A percentile compares a stretch with the other conserved stretches of the same genome.
phyloP scores from a whole-genome alignment of 2,888 invertebrate species.

The Norana najaformis region DNA sequence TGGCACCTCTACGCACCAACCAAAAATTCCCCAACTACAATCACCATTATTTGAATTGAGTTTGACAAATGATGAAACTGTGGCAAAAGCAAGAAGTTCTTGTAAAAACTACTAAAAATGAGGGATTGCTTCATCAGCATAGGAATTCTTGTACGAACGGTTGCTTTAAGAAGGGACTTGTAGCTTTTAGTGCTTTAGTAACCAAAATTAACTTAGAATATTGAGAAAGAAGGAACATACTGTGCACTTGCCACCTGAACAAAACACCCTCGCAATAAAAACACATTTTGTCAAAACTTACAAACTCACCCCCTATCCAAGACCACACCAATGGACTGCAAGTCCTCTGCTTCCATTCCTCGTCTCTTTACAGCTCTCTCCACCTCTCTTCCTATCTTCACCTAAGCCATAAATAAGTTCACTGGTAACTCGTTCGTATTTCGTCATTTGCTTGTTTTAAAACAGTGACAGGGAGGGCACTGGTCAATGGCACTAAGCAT shows the following conservation, averaged over 20 bases:
- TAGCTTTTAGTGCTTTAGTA: background rate
- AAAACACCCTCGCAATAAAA: background rate
- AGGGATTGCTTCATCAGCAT: background rate
- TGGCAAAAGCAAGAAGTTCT: background rate
- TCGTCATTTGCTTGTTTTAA: too few species aligned
- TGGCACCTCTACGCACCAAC: too few species aligned
- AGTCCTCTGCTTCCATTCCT: background rate
- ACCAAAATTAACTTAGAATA: background rate
- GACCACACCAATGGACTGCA: background rate
- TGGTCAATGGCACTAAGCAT: too few species aligned
- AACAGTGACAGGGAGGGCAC: too few species aligned
- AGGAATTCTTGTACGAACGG: background rate
- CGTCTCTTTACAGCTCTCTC: background rate
- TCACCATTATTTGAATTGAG: background rate
- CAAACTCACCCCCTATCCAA: background rate
- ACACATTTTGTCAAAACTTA: background rate
- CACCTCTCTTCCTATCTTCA: background rate
- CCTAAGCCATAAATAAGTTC: background rate
- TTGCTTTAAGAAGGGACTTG: too few species aligned
- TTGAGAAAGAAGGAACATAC: background rate
- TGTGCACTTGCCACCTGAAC: background rate
- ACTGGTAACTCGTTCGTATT: background rate
- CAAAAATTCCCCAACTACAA: too few species aligned
- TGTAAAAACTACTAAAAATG: background rate
- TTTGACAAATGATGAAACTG: background rate